Evolutionary conservation across 1,140 invertebrate genomes (phyloP), one percentile per base, ranked within the genome.

Genomic region (Aphelinus atriplicis): DNA sequence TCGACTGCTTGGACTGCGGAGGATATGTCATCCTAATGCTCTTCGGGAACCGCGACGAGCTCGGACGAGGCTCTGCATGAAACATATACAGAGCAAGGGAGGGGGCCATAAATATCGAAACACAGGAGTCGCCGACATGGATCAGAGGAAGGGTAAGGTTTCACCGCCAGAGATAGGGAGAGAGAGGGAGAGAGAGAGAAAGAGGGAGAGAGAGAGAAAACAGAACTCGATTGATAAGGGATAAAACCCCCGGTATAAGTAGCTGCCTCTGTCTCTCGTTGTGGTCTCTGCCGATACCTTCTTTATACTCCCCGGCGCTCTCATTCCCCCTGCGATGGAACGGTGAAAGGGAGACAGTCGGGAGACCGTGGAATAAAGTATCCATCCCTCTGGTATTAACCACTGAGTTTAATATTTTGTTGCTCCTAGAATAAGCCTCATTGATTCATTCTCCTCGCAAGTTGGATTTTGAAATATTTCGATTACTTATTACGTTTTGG

Each of bases 151-250:
- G 63, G 26, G 47, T 51, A 53, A 53, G 63, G 63, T 48, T 65
- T 65, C 63, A 48, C 47, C n/a, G 47, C 53, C 53, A 3, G 48
- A 10, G 69, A 71, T 71, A n/a, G 26, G 56, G 9, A 57, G 53
- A 67, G 7, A 45, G 10, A 43, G 55, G 42, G 55, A 9, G 4
- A 9, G 66, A 58, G 48, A 58, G 72, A 45, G 58, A 74, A 53
- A 50, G 71, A 60, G 71, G 56, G 67, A 62, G 51, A 53, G 67
- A 47, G 55, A 75, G 46, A 53, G 72, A 62, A 65, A 48, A 57
- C 55, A 26, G n/a, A 26, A 2, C 68, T 76, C 74, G 74, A 76
- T 76, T 76, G 74, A 76, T 71, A 76, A 71, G 62, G 74, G 74
- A 76, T 76, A 71, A 76, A 71, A 72, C 62, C 74, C 63, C 26